Percentiles rank a stretch among this genome's conserved stretches.
These are phyloP conservation scores for Litocranius walleri DNA, from an alignment of 2,113 vertebrate genomes.

Conservation along the genomic window DNA sequence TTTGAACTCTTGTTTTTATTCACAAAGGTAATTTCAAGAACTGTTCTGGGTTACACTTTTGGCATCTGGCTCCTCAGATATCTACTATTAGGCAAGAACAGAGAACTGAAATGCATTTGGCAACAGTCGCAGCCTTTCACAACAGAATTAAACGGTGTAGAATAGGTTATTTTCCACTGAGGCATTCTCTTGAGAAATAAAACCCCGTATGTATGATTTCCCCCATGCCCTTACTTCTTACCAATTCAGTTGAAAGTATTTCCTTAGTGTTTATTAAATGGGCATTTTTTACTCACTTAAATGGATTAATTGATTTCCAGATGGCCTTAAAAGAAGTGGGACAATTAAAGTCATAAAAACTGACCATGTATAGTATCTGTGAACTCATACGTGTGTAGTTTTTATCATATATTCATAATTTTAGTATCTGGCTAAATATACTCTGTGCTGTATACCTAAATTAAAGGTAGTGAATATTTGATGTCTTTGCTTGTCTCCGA, in stretches of 20 bases:
- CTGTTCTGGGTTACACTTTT: slow-evolving; percentile 23
- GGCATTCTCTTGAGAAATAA: not conserved
- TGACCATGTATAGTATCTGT: not conserved
- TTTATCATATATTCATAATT: not conserved
- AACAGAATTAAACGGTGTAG: not conserved
- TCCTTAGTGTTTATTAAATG: not conserved
- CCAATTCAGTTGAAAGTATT: not conserved
- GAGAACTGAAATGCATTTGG: slow-evolving; percentile 37
- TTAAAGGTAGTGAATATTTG: not conserved
- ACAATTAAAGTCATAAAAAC: not conserved
- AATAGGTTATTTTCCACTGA: not conserved
- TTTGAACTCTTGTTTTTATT: slow-evolving; percentile 61
- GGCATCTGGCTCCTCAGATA: not conserved
- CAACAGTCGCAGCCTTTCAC: slow-evolving; percentile 7
- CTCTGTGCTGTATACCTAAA: not conserved
- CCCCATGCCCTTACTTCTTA: not conserved
- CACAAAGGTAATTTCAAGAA: slow-evolving; percentile 45
- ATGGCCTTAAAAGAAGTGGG: not conserved
- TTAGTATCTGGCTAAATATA: not conserved
- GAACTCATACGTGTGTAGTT: not conserved
- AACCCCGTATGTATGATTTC: not conserved
- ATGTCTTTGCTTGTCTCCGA: not conserved
- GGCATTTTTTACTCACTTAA: not conserved
- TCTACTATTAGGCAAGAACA: not conserved
- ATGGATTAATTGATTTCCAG: not conserved